phyloP scores from a whole-genome alignment of 2,797 vertebrate genomes.

The Girardinus metallicus region DNA sequence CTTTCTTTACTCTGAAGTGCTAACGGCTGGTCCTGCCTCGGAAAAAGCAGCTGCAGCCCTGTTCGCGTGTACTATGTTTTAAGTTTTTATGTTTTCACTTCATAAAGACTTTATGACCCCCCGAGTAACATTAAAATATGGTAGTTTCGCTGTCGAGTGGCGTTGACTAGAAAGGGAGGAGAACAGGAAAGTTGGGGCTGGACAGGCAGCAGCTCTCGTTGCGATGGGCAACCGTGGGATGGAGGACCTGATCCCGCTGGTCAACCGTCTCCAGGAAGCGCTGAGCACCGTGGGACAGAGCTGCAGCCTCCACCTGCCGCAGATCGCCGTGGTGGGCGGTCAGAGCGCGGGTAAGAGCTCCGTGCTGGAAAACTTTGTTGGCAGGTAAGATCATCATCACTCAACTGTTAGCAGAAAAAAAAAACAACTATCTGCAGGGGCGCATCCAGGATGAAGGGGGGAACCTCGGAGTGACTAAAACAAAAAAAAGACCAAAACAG shows the following conservation, averaged over 20 bases:
- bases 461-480: too few relatives aligned
- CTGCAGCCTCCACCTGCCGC: conserved; percentile 89
- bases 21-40: conserved; percentile 8
- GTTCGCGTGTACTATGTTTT: neutral
- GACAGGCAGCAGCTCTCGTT: conserved; percentile 45
- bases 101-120: neutral
- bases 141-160: neutral
- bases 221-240: conserved; percentile 87
- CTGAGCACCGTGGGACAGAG: conserved; percentile 85
- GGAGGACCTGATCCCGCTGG: conserved; percentile 93
- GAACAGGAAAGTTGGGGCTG: neutral
- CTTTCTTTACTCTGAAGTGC: conserved; percentile 4
- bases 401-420: neutral
- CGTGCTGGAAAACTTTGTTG: conserved; percentile 94
- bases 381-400: conserved; percentile 82
- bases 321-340: conserved; percentile 93
- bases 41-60: neutral
- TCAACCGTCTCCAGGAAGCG: conserved; percentile 91
- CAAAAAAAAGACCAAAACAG: neutral
- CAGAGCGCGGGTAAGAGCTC: conserved; percentile 96
- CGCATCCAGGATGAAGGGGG: neutral
- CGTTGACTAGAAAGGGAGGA: conserved; percentile 18
- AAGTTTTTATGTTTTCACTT: neutral
- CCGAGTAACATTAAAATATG: conserved; percentile 10
- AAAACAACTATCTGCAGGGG: neutral